These are phyloP conservation scores for Epistrophe eligans DNA, from an alignment of 2,888 invertebrate species.

Conservation along the genomic window DNA sequence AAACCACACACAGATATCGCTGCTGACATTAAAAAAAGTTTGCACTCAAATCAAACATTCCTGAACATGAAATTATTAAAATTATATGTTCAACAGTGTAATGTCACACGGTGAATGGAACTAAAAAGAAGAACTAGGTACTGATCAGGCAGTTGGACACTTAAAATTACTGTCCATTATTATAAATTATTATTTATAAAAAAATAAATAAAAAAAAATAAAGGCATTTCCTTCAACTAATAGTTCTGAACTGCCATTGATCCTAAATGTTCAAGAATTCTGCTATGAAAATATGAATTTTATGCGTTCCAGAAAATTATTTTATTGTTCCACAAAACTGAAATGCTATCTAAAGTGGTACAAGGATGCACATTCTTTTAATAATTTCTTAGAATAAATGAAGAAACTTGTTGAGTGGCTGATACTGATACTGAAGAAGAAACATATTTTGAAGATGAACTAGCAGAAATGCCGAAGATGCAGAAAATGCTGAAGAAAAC, in stretches of 20 bases:
- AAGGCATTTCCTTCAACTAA: slow-evolving; percentile 94
- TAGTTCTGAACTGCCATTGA: slow-evolving; percentile 93
- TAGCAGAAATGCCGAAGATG: slow-evolving; percentile 76
- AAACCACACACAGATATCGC: slow-evolving; percentile 94
- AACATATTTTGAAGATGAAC: slow-evolving; percentile 84
- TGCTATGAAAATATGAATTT: slow-evolving; percentile 99
- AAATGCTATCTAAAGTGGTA: slow-evolving; percentile 97
- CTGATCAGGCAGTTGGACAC: slow-evolving; percentile 97
- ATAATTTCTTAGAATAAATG: slow-evolving; percentile 99
- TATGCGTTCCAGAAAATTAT: slow-evolving; percentile 99
- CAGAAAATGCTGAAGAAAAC: slow-evolving; percentile 39
- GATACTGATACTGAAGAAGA: slow-evolving; percentile 97
- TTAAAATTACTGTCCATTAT: slow-evolving; percentile 93
- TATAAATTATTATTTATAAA: too few relatives aligned
- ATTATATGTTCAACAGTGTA: slow-evolving; percentile 96
- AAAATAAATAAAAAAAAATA: too few relatives aligned
- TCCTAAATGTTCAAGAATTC: slow-evolving; percentile 97
- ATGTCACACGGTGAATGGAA: slow-evolving; percentile 99
- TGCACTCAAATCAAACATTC: slow-evolving; percentile 92
- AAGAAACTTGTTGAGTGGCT: slow-evolving; percentile 99
- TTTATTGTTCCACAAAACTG: slow-evolving; percentile 97
- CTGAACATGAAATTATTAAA: slow-evolving; percentile 95
- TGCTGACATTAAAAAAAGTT: slow-evolving; percentile 93
- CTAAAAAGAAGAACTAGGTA: slow-evolving; percentile 98
- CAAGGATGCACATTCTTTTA: slow-evolving; percentile 95